Percentiles rank a stretch among this genome's conserved stretches.
phyloP scores from a whole-genome alignment of 2,797 vertebrate genomes.

The Zenarchopterus dispar region DNA sequence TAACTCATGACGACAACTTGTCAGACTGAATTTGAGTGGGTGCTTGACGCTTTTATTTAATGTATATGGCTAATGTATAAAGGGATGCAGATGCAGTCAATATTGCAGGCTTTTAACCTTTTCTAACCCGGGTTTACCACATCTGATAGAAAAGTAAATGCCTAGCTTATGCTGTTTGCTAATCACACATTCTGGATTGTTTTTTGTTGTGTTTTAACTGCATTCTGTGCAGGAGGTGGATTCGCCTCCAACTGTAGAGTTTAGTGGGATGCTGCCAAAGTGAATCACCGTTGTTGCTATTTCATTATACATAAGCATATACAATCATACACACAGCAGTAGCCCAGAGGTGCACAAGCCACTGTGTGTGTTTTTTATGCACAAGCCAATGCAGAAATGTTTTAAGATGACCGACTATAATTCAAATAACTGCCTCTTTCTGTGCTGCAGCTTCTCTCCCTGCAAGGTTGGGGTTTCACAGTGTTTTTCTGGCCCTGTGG shows the following conservation, averaged over 20 bases:
- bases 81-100: too few species aligned
- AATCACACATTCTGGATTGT: neutral
- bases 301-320: slow-evolving; percentile 49
- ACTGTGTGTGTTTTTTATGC: slow-evolving; percentile 1
- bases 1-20: too few species aligned
- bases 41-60: too few species aligned
- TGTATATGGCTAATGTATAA: too few species aligned
- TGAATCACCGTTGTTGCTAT: slow-evolving; percentile 34
- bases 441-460: too few species aligned
- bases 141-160: too few species aligned
- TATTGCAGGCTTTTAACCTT: too few species aligned
- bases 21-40: too few species aligned
- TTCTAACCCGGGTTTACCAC: too few species aligned
- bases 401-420: neutral
- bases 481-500: too few species aligned
- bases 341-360: slow-evolving; percentile 1
- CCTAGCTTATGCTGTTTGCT: neutral
- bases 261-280: slow-evolving; percentile 61
- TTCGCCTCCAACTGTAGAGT: slow-evolving; percentile 24
- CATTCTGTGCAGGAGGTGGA: neutral
- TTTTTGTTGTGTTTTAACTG: slow-evolving; percentile 1
- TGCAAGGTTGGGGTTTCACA: too few species aligned
- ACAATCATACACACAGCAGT: slow-evolving; percentile 7
- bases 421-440: neutral
- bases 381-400: neutral